Conservation (phyloP, 2,113 vertebrate species). For the Anguilla japonica region DNA sequence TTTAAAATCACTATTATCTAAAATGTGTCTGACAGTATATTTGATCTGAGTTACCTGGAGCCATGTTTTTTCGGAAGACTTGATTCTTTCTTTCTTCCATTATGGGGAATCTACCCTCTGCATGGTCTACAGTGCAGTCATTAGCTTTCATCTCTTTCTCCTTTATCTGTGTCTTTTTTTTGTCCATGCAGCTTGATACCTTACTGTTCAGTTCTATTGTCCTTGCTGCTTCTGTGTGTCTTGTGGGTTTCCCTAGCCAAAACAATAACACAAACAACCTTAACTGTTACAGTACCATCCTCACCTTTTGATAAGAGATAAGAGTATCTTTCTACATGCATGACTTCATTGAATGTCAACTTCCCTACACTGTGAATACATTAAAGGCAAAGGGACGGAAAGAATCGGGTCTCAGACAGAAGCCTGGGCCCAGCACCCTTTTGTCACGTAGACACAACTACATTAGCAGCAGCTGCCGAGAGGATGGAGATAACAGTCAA, state of each 20-base stretch:
- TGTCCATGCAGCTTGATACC: slow-evolving; percentile 19
- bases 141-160: slow-evolving; percentile 24
- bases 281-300: slow-evolving; percentile 35
- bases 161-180: slow-evolving; percentile 36
- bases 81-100: slow-evolving; percentile 54
- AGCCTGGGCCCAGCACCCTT: slow-evolving; percentile 5
- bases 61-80: slow-evolving; percentile 49
- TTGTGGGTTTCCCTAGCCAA: slow-evolving; percentile 28
- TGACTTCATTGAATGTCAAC: slow-evolving; percentile 45
- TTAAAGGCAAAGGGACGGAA: slow-evolving; percentile 48
- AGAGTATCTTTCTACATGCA: slow-evolving; percentile 39
- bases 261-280: slow-evolving; percentile 34
- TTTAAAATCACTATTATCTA: background rate
- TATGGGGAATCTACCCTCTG: slow-evolving; percentile 35
- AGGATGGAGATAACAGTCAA: background rate
- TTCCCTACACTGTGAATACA: slow-evolving; percentile 32
- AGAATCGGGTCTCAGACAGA: slow-evolving; percentile 60
- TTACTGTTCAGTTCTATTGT: slow-evolving; percentile 23
- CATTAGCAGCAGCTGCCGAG: background rate
- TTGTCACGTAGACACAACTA: slow-evolving; percentile 9
- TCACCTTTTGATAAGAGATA: slow-evolving; percentile 47
- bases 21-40: no score
- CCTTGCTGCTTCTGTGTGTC: slow-evolving; percentile 11
- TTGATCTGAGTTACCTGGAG: background rate
- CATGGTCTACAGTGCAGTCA: slow-evolving; percentile 30